Base-by-base conservation (phyloP, 1,140 invertebrate genomes). In the Ceratosolen solmsi region DNA sequence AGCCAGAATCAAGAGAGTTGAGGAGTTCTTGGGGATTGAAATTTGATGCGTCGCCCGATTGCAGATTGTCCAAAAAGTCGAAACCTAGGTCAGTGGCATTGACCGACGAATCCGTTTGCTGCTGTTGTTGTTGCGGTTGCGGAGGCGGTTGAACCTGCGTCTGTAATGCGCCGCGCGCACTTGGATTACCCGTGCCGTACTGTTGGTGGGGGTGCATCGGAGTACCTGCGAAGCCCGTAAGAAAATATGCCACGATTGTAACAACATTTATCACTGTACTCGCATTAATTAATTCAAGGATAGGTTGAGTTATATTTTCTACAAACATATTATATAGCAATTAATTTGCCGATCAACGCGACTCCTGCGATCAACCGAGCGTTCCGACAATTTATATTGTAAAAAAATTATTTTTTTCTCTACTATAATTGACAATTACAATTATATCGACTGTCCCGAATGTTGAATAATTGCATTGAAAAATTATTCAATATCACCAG, bases 51-150 rank as follows among this genome's bases (percentile, higher is more conserved):
- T 96, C 95, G 30, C 93, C 93, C 74, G 94, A 93, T 56, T 94
- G 94, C 87, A 96, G 93, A 89, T 95, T 95, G 86, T 96, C 95
- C n/a, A 96, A 90, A 89, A 96, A 95, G 92, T 96, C 96, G 82
- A 96, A 92, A 89, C 94, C 95, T 86, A 96, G 95, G 87, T 96
- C 95, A 30, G 93, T 92, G 0, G 94, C 89, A 63, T 87, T 86
- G 17, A 91, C 90, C 58, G 90, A 89, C 5, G 90, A 90, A 83
- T 89, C 92, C 85, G 84, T 87, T 88, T 84, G 88, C 82, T 86
- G 87, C 84, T 89, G 92, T 58, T 89, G 86, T 49, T 72, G 86
- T 46, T 72, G 80, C 60, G 89, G 91, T 58, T 89, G 89, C 0
- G 87, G 84, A 49, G 89, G 83, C 58, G 86, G 86, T 17, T 88